Conservation (phyloP, 2,888 invertebrate species). For the Cryptus armator region DNA sequence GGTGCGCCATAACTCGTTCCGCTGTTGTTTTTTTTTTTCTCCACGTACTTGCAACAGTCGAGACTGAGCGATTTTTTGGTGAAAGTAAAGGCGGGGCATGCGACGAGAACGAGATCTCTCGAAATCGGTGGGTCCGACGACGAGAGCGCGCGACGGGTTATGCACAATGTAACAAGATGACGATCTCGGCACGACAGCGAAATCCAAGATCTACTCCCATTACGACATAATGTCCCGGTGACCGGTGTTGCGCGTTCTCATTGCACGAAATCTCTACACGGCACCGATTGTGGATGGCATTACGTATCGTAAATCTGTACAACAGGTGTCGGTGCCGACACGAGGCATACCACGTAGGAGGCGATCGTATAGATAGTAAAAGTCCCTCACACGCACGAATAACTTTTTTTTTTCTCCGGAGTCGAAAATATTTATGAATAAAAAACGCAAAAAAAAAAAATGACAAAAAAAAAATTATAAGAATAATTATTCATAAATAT, state of each 20-base stretch:
- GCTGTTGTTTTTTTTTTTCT: conserved; percentile 15
- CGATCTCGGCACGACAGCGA: conserved; percentile 40
- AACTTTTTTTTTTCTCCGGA: no score
- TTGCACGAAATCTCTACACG: conserved; percentile 58
- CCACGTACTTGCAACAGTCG: conserved; percentile 38
- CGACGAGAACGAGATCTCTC: conserved; percentile 53
- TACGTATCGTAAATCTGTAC: conserved; percentile 5
- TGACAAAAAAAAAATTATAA: no score
- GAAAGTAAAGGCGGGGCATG: conserved; percentile 51
- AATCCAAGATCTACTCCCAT: conserved; percentile 51
- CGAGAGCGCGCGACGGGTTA: not conserved
- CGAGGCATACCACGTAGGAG: no score
- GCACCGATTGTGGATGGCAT: conserved; percentile 33
- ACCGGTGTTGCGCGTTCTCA: conserved; percentile 49
- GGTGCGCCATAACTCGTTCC: conserved; percentile 23
- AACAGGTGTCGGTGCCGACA: no score
- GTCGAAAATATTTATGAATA: no score
- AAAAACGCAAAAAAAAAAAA: no score
- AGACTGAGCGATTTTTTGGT: conserved; percentile 55
- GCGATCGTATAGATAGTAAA: no score
- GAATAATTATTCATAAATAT: no score
- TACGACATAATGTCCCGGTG: conserved; percentile 59
- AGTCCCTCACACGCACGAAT: no score
- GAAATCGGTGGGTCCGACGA: conserved; percentile 41
- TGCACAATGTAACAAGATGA: conserved; percentile 11